These are phyloP conservation scores for Philantomba maxwellii DNA, from an alignment of 2,113 vertebrate genomes.

Conservation along the genomic window DNA sequence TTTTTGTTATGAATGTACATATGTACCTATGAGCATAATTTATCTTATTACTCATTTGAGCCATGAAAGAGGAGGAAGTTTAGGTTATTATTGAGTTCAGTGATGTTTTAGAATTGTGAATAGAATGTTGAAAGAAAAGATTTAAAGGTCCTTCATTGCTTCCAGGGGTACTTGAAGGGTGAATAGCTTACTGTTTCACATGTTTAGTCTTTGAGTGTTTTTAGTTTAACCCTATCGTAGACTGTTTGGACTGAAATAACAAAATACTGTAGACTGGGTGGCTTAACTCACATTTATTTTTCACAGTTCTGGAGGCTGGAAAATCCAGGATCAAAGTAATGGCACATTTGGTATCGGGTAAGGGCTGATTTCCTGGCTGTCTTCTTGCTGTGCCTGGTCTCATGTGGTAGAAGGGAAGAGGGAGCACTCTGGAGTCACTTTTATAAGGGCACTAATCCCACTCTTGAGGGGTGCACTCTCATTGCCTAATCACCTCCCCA, in stretches of 20 bases:
- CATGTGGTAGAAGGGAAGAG: background rate
- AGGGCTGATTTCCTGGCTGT: background rate
- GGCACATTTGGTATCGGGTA: background rate
- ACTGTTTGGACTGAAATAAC: background rate
- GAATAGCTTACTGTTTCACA: background rate
- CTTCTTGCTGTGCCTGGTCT: background rate
- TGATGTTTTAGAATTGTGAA: background rate
- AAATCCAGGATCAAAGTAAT: background rate
- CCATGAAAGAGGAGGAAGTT: background rate
- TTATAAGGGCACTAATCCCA: background rate
- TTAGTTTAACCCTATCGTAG: background rate
- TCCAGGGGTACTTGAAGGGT: background rate
- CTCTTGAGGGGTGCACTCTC: background rate
- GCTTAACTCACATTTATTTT: background rate
- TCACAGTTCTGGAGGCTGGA: background rate
- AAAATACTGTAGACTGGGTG: background rate
- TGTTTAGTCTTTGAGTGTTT: background rate
- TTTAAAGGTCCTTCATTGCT: background rate
- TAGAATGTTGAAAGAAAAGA: background rate
- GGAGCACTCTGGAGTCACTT: background rate
- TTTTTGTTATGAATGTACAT: background rate
- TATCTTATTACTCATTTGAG: background rate
- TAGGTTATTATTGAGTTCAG: background rate
- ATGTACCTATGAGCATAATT: background rate
- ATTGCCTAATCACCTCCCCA: background rate